Conservation (phyloP, 2,888 invertebrate species). For the Spilarctia lutea region DNA sequence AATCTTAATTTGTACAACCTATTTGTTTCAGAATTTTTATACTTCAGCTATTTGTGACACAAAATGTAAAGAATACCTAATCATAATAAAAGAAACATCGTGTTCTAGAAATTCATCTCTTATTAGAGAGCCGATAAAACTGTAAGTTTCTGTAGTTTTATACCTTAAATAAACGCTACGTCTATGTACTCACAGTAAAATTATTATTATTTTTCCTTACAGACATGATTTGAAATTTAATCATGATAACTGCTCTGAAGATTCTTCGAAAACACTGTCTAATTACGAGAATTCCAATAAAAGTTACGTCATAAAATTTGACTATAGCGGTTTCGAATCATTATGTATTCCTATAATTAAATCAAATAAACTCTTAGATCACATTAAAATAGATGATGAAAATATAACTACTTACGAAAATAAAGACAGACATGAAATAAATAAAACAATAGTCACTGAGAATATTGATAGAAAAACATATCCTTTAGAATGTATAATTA, state of each 20-base stretch:
- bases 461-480: not conserved
- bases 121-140: not conserved
- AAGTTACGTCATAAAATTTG: slow-evolving; percentile 15
- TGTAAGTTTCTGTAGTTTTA: slow-evolving; percentile 6
- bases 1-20: not conserved
- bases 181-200: no score
- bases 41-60: not conserved
- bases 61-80: slow-evolving; percentile 21
- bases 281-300: slow-evolving; percentile 9
- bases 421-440: not conserved
- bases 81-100: slow-evolving; percentile 8
- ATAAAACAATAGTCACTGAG: not conserved
- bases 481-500: slow-evolving; percentile 6
- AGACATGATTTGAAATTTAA: slow-evolving; percentile 13
- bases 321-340: not conserved
- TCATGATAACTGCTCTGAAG: not conserved
- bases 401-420: not conserved
- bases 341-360: slow-evolving; percentile 11
- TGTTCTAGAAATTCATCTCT: not conserved
- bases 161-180: not conserved
- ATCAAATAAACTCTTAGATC: not conserved
- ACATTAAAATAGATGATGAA: not conserved
- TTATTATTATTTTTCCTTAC: slow-evolving; percentile 3
- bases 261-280: slow-evolving; percentile 9
- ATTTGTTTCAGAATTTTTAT: slow-evolving; percentile 12